phyloP scores from a whole-genome alignment of 2,797 vertebrate species.

The Pseudochromis fuscus region DNA sequence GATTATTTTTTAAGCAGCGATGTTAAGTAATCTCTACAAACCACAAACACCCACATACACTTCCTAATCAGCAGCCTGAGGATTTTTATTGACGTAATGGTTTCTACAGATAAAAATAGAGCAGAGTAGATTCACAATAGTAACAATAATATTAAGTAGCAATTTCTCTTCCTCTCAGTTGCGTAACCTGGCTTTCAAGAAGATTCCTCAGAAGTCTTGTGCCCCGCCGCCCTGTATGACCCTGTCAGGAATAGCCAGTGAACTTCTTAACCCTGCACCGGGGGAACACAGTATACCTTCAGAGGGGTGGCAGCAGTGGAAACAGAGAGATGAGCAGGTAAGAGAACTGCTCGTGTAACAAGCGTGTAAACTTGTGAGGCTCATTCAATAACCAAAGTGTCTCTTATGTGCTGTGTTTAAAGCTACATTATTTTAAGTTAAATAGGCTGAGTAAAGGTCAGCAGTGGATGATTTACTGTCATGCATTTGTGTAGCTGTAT shows the following conservation, averaged over 20 bases:
- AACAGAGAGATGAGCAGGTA: slow-evolving; percentile 95
- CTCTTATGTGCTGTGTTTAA: neutral
- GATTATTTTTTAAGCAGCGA: too few species aligned
- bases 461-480: neutral
- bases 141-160: neutral
- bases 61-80: too few species aligned
- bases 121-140: neutral
- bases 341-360: neutral
- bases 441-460: neutral
- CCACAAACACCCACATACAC: neutral
- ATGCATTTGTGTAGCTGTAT: neutral
- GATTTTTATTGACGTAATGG: too few species aligned
- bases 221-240: slow-evolving; percentile 70
- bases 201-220: slow-evolving; percentile 92
- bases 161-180: slow-evolving; percentile 81
- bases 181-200: slow-evolving; percentile 95
- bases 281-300: slow-evolving; percentile 76
- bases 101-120: neutral
- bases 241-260: slow-evolving; percentile 84
- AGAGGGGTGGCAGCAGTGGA: slow-evolving; percentile 95
- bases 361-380: neutral
- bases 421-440: neutral
- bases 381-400: neutral
- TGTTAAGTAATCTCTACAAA: too few species aligned
- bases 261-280: slow-evolving; percentile 81